Base-by-base conservation (phyloP, 2,797 vertebrate genomes). In the Enteromius anoplus region DNA sequence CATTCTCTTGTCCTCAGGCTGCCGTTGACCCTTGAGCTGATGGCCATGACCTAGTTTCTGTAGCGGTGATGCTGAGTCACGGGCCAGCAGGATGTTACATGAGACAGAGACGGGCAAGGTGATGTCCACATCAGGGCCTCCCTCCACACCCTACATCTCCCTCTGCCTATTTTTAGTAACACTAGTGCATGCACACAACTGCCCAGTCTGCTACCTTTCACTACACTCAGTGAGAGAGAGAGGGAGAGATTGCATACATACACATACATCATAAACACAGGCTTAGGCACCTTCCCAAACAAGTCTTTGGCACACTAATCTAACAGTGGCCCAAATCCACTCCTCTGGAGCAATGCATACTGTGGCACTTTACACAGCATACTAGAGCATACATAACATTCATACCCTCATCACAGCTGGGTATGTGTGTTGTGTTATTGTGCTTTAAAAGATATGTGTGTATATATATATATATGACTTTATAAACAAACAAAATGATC, bases 91-190 rank as follows among this genome's bases (percentile, higher is more conserved):
- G 49, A 80, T 62, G 76, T 64, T 70, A 60, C 51, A 71, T 29
- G 69, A 64, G 70, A 82, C 58, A 75, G 42, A 81, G 17, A 40
- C 14, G n/a, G 32, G 49, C 55, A 82, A 76, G 73, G 71, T 69
- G 77, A 49, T 66, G 51, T 65, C 84, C 78, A 79, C 83, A 75
- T 69, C 68, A 84, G 65, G 71, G 69, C 77, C 72, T 81, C 53
- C 58, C 70, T 84, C 53, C 60, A 60, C 85, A 69, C 49, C 68
- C 84, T 81, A 87, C 86, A 87, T 86, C 86, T 87, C 82, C 62
- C 71, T 71, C 40, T 0, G 15, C 82, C 82, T 87, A 88, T 89
- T 85, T 86, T 86, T 87, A 89, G 87, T 75, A 72, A 65, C 64
- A 84, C 34, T 53, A 80, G 34, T 34, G 17, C 58, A 72, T 53